These are phyloP conservation scores for Troglohyphantes excavatus DNA, from an alignment of 2,888 invertebrate species.

Conservation along the genomic window DNA sequence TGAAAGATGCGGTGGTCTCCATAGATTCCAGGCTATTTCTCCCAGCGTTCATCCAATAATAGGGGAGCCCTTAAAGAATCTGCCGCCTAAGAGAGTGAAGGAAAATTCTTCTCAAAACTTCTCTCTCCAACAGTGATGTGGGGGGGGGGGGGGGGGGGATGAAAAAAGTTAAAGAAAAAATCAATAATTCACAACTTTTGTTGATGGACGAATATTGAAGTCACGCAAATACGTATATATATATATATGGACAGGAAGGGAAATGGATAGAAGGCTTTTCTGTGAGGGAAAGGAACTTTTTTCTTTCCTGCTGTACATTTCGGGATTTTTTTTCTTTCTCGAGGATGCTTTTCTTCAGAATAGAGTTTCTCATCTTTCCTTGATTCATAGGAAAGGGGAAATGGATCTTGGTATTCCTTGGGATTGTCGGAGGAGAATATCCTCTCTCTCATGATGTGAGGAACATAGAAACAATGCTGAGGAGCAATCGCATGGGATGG, in stretches of 20 bases:
- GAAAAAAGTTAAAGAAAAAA: constrained; percentile 47
- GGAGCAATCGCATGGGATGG: constrained; percentile 4
- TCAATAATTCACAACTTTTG: constrained; percentile 68
- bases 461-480: constrained; percentile 15
- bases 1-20: constrained; percentile 54
- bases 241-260: constrained; percentile 55
- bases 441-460: not conserved
- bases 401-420: constrained; percentile 22
- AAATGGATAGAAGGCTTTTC: constrained; percentile 36
- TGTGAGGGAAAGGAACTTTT: constrained; percentile 21
- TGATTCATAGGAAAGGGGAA: not conserved
- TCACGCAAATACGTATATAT: constrained; percentile 68
- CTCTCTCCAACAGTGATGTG: constrained; percentile 30
- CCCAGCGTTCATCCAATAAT: constrained; percentile 61
- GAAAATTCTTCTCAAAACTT: constrained; percentile 65
- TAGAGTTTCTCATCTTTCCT: constrained; percentile 33
- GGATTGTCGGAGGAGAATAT: not conserved
- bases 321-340: constrained; percentile 20
- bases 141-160: not conserved
- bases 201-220: constrained; percentile 73
- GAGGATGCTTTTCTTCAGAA: constrained; percentile 15
- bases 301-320: constrained; percentile 22
- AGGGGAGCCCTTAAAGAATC: constrained; percentile 65
- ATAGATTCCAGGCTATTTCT: constrained; percentile 62
- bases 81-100: constrained; percentile 54